Conservation (phyloP, 1,140 invertebrate species). For the Maniola jurtina region DNA sequence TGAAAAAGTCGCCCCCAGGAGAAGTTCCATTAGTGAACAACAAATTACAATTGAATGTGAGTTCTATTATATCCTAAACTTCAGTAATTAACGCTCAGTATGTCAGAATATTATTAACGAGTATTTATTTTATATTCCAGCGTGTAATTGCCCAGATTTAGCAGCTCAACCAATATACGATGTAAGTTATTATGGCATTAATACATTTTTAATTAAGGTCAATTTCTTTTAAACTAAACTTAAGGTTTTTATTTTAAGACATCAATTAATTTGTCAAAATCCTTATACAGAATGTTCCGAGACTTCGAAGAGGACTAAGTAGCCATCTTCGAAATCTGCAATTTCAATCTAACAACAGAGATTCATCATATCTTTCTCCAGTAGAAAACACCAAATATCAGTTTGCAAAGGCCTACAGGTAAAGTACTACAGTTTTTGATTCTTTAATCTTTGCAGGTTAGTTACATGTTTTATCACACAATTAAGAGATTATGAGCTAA, state of each 20-base stretch:
- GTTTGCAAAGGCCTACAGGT: conserved; percentile 70
- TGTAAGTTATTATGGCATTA: conserved; percentile 18
- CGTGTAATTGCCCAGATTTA: conserved; percentile 20
- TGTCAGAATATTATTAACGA: too few relatives aligned
- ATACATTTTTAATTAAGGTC: not conserved
- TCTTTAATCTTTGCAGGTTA: too few relatives aligned
- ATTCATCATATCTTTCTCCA: conserved; percentile 44
- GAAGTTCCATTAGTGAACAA: conserved; percentile 15
- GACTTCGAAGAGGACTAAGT: conserved; percentile 48
- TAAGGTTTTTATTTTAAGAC: not conserved
- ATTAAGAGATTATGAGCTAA: too few relatives aligned
- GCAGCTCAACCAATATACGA: conserved; percentile 16
- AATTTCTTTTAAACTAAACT: not conserved
- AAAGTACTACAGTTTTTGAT: not conserved
- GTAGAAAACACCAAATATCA: conserved; percentile 64
- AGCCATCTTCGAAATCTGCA: conserved; percentile 53
- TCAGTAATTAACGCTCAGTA: not conserved
- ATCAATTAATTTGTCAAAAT: not conserved
- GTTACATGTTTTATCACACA: too few relatives aligned
- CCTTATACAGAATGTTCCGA: conserved; percentile 39
- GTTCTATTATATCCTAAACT: not conserved
- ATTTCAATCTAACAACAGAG: conserved; percentile 37
- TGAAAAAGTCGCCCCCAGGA: conserved; percentile 48
- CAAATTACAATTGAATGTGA: conserved; percentile 29
- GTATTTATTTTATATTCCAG: conserved; percentile 18